These are phyloP conservation scores for Dromaius novaehollandiae DNA, from an alignment of 2,113 vertebrate genomes.

Conservation along the genomic window DNA sequence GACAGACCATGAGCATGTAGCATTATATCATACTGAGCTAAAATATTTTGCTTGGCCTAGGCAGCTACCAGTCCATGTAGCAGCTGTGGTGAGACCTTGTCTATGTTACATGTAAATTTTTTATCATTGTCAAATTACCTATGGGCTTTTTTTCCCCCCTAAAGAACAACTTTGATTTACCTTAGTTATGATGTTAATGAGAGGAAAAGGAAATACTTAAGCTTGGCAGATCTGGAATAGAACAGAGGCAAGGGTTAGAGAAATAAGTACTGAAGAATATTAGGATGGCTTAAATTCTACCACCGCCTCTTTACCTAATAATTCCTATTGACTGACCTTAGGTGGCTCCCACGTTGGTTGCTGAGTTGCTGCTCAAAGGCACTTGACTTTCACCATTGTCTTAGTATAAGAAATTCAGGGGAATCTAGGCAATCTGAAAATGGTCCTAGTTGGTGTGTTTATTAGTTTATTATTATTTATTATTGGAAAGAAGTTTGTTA, in stretches of 20 bases:
- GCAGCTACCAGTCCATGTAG: rapidly evolving
- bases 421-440: rapidly evolving
- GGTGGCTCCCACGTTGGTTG: neutral
- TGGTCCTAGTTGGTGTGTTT: neutral
- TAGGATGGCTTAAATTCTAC: neutral
- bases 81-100: neutral
- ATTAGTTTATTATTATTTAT: neutral
- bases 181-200: neutral
- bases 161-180: neutral
- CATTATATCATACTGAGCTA: neutral
- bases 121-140: neutral
- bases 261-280: rapidly evolving
- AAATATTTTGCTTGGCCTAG: neutral
- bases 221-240: neutral
- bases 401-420: neutral
- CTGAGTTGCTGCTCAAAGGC: neutral
- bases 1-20: neutral
- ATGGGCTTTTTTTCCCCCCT: neutral
- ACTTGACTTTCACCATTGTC: neutral
- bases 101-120: neutral
- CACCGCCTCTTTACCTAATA: rapidly evolving
- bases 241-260: neutral
- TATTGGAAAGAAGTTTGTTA: neutral
- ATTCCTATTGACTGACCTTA: neutral
- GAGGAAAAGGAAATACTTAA: neutral